Evolutionary conservation across 2,888 invertebrate genomes (phyloP).

Genomic region (Caenorhabditis uteleia): DNA sequence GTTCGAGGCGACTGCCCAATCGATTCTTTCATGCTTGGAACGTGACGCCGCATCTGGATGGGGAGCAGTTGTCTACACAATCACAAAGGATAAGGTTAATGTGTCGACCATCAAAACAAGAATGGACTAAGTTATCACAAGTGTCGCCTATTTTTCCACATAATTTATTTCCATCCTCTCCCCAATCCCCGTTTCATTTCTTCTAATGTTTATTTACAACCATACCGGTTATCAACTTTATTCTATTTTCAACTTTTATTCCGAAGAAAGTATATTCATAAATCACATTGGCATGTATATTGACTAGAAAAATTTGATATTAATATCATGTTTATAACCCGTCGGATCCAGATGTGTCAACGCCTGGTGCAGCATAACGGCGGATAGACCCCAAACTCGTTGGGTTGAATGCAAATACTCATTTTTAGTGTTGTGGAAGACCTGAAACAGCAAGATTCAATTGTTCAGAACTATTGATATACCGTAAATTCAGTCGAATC

Average conservation of each 20-base stretch:
- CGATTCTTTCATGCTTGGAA: conserved; percentile 92
- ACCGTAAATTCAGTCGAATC: conserved; percentile 31
- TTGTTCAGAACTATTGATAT: not conserved
- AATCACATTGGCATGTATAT: not conserved
- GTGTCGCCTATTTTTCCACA: too few species aligned
- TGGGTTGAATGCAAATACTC: conserved; percentile 34
- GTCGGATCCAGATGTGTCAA: conserved; percentile 43
- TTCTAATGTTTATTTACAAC: conserved; percentile 4
- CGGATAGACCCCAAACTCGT: conserved; percentile 59
- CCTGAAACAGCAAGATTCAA: conserved; percentile 11
- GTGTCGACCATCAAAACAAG: conserved; percentile 64
- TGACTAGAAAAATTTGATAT: conserved; percentile 29
- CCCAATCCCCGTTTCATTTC: not conserved
- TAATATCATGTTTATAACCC: conserved; percentile 22
- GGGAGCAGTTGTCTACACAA: conserved; percentile 87
- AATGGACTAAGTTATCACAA: conserved; percentile 58
- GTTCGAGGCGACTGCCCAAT: conserved; percentile 93
- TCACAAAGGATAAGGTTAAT: conserved; percentile 68
- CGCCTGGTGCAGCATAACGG: conserved; percentile 51
- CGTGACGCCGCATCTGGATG: conserved; percentile 97
- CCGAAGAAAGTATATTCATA: not conserved
- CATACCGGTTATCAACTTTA: not conserved
- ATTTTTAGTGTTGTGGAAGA: conserved; percentile 25
- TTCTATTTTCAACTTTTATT: not conserved
- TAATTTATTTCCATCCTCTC: not conserved